Base-by-base conservation (phyloP, 2,113 vertebrate species). In the Cochlearius cochlearius region DNA sequence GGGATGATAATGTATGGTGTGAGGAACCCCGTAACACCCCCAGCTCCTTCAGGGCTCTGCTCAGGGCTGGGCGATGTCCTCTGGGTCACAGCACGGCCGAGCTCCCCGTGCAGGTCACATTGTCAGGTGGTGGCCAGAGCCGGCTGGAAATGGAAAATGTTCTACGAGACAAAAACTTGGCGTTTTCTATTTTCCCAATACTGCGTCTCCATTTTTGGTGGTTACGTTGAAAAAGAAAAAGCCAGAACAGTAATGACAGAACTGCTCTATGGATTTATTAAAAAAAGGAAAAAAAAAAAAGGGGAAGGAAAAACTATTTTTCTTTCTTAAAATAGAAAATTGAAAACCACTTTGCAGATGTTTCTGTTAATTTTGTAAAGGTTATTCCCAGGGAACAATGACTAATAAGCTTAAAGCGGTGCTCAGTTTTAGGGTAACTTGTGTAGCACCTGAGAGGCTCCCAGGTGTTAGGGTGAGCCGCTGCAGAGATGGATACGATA, bases 31-130 rank as follows among this genome's bases (percentile, higher is more conserved):
- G 0, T 5, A 26, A 36, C 27, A 27, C 4, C 49, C 22, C n/a
- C 45, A 72, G 53, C 2, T 53, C 10, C 36, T 12, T 56, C 59
- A 32, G 9, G 55, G 16, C 49, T 27, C 47, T 29, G 18, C 53
- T 86, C 5, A 21, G 77, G 25, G 27, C 59, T 50, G 77, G 38
- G 14, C 0, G 1, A 7, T n/a, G 50, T 26, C 15, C 77, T 74
- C 41, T 22, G 13, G 71, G 25, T 78, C 30, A 15, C 71, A 13
- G 7, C 41, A 29, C 0, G 0, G 16, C 30, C 0, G 2, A 16
- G n/a, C 2, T 89, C 11, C 38, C 23, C 16, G 0, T 13, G 0
- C 10, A 12, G 29, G 22, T 82, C 34, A 12, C 3, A 0, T 2
- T 58, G 52, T 41, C 38, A 36, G 23, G n/a, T 29, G 58, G 36